Conservation (phyloP, 2,888 invertebrate genomes). For the Chorisops tibialis region DNA sequence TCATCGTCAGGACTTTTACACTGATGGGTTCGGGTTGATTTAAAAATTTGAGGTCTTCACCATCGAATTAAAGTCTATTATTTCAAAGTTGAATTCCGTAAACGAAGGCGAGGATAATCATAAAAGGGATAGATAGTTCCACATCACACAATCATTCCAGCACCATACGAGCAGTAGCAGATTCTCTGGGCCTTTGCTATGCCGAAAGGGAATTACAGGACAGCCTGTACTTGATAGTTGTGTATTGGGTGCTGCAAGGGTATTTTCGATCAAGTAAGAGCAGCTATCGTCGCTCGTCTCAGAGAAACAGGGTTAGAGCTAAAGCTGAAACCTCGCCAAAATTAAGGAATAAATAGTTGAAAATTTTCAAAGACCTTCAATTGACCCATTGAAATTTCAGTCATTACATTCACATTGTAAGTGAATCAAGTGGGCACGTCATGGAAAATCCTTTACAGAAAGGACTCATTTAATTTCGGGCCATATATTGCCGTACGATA, state of each 20-base stretch:
- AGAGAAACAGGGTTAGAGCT: background rate
- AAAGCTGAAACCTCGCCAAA: background rate
- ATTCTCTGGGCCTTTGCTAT: background rate
- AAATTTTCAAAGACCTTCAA: constrained; percentile 31
- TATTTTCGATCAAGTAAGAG: too few species aligned
- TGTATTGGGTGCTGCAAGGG: background rate
- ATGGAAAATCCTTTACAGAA: constrained; percentile 23
- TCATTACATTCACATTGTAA: constrained; percentile 32
- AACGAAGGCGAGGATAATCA: background rate
- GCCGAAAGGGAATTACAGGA: too few species aligned
- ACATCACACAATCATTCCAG: background rate
- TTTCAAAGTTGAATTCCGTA: constrained; percentile 22
- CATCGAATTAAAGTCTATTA: constrained; percentile 31
- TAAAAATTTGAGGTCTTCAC: constrained; percentile 11
- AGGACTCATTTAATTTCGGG: constrained; percentile 24
- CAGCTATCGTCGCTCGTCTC: too few species aligned
- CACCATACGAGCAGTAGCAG: background rate
- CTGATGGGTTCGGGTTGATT: background rate
- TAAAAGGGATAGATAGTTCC: too few species aligned
- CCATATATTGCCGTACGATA: constrained; percentile 1
- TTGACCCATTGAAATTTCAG: constrained; percentile 30
- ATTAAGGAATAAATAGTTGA: constrained; percentile 23
- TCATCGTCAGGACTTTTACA: background rate
- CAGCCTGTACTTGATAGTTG: too few species aligned
- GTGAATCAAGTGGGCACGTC: constrained; percentile 26